Conservation (phyloP, 2,888 invertebrate species). For the Sarcophaga variegata region DNA sequence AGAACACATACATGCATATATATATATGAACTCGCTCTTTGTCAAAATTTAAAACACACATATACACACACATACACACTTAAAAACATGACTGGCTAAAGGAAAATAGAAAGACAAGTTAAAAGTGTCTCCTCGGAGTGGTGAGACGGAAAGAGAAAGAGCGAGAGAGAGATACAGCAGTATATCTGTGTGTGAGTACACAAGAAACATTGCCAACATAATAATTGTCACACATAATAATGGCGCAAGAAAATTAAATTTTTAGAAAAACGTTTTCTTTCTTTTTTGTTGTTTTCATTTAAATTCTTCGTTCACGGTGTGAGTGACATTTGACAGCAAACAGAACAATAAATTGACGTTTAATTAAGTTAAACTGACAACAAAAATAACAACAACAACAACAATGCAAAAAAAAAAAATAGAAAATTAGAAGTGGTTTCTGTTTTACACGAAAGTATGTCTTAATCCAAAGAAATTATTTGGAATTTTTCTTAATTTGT, state of each 20-base stretch:
- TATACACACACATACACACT: neutral
- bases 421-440: neutral
- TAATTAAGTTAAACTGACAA: slow-evolving; percentile 50
- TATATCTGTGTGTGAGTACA: too few species aligned
- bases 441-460: neutral
- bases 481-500: too few species aligned
- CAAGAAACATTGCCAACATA: slow-evolving; percentile 38
- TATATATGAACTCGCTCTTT: too few species aligned
- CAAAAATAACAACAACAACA: neutral
- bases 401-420: neutral
- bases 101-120: too few species aligned
- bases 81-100: neutral
- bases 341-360: slow-evolving; percentile 48
- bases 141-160: too few species aligned
- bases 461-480: too few species aligned
- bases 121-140: too few species aligned
- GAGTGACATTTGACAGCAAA: slow-evolving; percentile 54
- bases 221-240: slow-evolving; percentile 61
- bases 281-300: neutral
- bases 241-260: slow-evolving; percentile 45
- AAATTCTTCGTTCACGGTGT: slow-evolving; percentile 1
- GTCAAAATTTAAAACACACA: too few species aligned
- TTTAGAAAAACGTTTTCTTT: slow-evolving; percentile 16
- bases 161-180: too few species aligned
- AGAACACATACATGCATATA: neutral